phyloP scores from a whole-genome alignment of 53 echinoderm and acorn worm species.

The Echinarachnius parma region DNA sequence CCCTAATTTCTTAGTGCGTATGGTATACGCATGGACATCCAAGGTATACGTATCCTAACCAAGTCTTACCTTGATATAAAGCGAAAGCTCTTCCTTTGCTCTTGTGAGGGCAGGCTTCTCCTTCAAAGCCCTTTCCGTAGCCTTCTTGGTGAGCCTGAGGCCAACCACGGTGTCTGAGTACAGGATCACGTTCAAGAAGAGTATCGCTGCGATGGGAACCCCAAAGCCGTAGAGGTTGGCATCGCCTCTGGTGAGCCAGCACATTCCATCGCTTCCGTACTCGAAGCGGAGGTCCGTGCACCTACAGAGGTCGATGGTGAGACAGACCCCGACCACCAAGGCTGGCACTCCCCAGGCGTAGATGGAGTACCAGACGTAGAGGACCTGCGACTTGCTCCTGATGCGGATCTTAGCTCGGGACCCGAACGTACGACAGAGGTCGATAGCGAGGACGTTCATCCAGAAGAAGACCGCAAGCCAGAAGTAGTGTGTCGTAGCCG shows the following conservation, averaged over 20 bases:
- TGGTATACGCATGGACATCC: too few species aligned
- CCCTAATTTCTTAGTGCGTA: too few species aligned
- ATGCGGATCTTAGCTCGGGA: slow-evolving; percentile 46
- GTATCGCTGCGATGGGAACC: slow-evolving; percentile 40
- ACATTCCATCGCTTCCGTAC: slow-evolving; percentile 24
- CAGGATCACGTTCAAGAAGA: slow-evolving; percentile 37
- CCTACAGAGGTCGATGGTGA: slow-evolving; percentile 10
- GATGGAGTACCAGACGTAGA: slow-evolving; percentile 34
- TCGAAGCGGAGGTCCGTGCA: slow-evolving; percentile 21
- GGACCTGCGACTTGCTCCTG: slow-evolving; percentile 17
- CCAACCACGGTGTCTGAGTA: slow-evolving; percentile 28
- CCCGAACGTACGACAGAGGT: slow-evolving; percentile 70
- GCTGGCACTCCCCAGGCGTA: slow-evolving; percentile 54
- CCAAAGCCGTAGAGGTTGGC: slow-evolving; percentile 54
- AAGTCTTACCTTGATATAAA: slow-evolving; percentile 59
- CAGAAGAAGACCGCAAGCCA: slow-evolving; percentile 68
- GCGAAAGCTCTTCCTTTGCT: slow-evolving; percentile 33
- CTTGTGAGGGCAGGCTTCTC: slow-evolving; percentile 29
- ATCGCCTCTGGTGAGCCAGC: slow-evolving; percentile 47
- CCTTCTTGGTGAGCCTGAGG: slow-evolving; percentile 33
- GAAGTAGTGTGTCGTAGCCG: slow-evolving; percentile 38
- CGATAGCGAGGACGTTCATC: slow-evolving; percentile 52
- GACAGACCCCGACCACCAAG: slow-evolving; percentile 43
- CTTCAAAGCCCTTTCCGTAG: slow-evolving; percentile 33
- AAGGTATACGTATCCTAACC: too few species aligned